Evolutionary conservation across 1,140 invertebrate species (phyloP), one percentile per base, ranked within the genome.

Genomic region (Pygmarrhopalites habei): DNA sequence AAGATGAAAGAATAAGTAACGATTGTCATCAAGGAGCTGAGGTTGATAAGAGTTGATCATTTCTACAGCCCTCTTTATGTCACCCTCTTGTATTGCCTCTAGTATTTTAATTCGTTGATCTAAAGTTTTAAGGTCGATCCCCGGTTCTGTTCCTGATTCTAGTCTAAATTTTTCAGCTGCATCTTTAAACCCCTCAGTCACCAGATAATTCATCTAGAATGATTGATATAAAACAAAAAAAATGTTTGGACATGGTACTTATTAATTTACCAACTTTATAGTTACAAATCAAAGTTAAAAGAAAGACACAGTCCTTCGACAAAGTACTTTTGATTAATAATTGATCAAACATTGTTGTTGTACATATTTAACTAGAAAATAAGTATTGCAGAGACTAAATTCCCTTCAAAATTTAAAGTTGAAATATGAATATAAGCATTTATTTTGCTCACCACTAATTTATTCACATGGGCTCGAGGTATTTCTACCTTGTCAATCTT

Each of bases 181-280:
- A 77, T 98, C 95, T 39, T 62, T 68, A 66, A 57, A 66, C 68
- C 77, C 80, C 92, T 92, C 92, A 79, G 92, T 96, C 1, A 97
- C 92, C 68, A 98, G 81, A 78, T 98, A 98, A 78, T 98, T 95
- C 95, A 98, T 98, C n/a, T n/a, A n/a, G n/a, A n/a, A n/a, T n/a
- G n/a, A n/a, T n/a, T n/a, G n/a, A n/a, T n/a, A n/a, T n/a, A n/a
- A n/a, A n/a, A n/a, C n/a, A n/a, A n/a, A n/a, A n/a, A n/a, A n/a
- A n/a, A n/a, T n/a, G n/a, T n/a, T n/a, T n/a, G n/a, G n/a, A n/a
- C n/a, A n/a, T n/a, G n/a, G n/a, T n/a, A n/a, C n/a, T n/a, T n/a
- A n/a, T n/a, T n/a, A n/a, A n/a, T n/a, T n/a, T n/a, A n/a, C n/a
- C n/a, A n/a, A n/a, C n/a, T n/a, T n/a, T n/a, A n/a, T n/a, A n/a